A percentile compares a stretch with the other conserved stretches of the same genome.
Conservation (phyloP, 2,113 vertebrate species). For the Tretioscincus oriximinensis region DNA sequence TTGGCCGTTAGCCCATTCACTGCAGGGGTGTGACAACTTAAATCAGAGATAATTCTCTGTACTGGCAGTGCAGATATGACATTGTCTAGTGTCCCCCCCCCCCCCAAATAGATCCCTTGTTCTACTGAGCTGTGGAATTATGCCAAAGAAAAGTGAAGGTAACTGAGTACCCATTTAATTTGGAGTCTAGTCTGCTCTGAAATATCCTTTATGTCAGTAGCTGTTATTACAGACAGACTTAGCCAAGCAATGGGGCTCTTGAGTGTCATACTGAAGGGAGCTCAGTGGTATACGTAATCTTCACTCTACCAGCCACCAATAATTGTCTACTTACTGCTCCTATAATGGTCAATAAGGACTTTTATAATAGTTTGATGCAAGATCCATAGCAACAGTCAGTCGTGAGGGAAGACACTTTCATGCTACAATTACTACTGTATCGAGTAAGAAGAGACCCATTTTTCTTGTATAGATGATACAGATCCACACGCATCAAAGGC, state of each 20-base stretch:
- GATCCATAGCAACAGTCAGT: neutral
- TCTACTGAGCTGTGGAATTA: neutral
- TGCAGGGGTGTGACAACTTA: neutral
- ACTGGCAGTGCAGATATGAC: neutral
- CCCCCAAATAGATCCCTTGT: neutral
- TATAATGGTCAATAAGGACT: neutral
- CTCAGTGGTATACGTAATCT: neutral
- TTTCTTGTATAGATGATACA: neutral
- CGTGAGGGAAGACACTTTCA: neutral
- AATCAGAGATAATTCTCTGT: neutral
- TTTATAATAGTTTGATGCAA: neutral
- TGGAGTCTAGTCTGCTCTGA: neutral
- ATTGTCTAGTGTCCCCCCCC: neutral
- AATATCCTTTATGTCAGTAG: neutral
- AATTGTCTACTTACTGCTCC: neutral
- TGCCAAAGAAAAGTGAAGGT: neutral
- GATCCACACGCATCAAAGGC: neutral
- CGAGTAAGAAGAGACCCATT: neutral
- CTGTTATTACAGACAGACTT: neutral
- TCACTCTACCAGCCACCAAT: neutral
- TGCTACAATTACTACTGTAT: neutral
- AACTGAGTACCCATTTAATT: neutral
- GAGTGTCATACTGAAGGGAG: neutral
- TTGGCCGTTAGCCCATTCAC: too few species aligned
- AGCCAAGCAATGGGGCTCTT: neutral